Evolutionary conservation across 2,888 invertebrate genomes (phyloP), one percentile per base, ranked within the genome.

Genomic region (Parthenolecanium corni): DNA sequence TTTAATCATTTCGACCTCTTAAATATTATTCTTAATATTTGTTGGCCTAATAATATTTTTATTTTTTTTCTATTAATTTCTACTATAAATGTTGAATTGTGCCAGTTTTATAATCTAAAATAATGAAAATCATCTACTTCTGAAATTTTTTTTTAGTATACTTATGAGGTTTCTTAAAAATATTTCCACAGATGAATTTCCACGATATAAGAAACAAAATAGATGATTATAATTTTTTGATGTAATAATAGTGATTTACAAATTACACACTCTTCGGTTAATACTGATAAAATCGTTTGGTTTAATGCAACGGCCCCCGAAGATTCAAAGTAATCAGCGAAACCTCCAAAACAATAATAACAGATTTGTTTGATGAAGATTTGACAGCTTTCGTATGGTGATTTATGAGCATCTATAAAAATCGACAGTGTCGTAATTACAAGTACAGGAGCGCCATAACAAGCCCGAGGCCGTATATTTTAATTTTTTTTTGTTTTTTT

Each of bases 341-440:
- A 31, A 23, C 38, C 20, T 58, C 58, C 49, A 38, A 49, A 47
- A 58, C 57, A 57, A 58, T 58, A 58, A 58, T 58, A 58, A 58
- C 49, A 58, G 58, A 36, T 58, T 58, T 49, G 49, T 49, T 47
- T 58, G 58, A 58, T 49, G 58, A 49, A 58, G 58, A 58, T 58
- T 58, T 58, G 58, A 58, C 58, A 58, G 58, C 58, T 58, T 49
- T 58, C 38, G 49, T 49, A 49, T 11, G 18, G 58, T 58, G 58
- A 58, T 58, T 58, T 58, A 58, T 58, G 58, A 31, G 25, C 46
- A 16, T 9, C 53, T 38, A 53, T 53, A 53, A 53, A 53, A 53
- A 53, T 40, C 53, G 53, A 53, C 40, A 53, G 53, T 53, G 53
- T 53, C 40, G 53, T 53, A 53, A 53, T 53, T 53, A 53, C 38